Base-by-base conservation (phyloP, 2,797 vertebrate species). In the Phalanger gymnotis region DNA sequence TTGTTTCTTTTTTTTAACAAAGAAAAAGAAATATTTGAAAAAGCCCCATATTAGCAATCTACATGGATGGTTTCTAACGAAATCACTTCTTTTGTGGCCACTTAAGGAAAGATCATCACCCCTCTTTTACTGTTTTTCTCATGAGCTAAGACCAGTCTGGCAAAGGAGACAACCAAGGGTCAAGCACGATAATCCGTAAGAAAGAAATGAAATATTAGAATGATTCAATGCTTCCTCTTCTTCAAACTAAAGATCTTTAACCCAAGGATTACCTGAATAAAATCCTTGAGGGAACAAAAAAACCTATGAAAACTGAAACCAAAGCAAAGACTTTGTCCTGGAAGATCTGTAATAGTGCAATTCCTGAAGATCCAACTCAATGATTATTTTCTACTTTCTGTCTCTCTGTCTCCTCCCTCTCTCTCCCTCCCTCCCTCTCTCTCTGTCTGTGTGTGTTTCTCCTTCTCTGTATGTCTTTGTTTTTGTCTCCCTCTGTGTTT, bases 171-270 rank as follows among this genome's bases (percentile, higher is more conserved):
- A 90, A 55, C 19, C 47, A 93, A 95, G 53, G 53, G 40, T 95
- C 54, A 95, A 94, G 96, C 90, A 13, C 14, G 94, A 94, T 95
- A 53, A 96, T 94, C 91, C 40, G 19, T 57, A 93, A 94, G 52
- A 30, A 61, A 94, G 51, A 95, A 14, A 92, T 94, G 57, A 95
- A 94, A 96, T 95, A 96, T 61, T 95, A 73, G 57, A 96, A 94
- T 93, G 47, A 97, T 54, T 53, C 89, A 94, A 31, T 87, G 51
- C 14, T 96, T 96, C 94, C 91, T 92, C n/a, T 11, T 93, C 53
- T 95, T 95, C 34, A 40, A n/a, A 2, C 89, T 54, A 66, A 28
- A 95, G 92, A 96, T 91, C 57, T 94, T 95, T 94, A 96, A 92
- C 87, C 54, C 96, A 58, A 1, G 3, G 22, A 16, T 91, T 54